Conservation (phyloP, 2,113 vertebrate genomes). For the Ictalurus punctatus region DNA sequence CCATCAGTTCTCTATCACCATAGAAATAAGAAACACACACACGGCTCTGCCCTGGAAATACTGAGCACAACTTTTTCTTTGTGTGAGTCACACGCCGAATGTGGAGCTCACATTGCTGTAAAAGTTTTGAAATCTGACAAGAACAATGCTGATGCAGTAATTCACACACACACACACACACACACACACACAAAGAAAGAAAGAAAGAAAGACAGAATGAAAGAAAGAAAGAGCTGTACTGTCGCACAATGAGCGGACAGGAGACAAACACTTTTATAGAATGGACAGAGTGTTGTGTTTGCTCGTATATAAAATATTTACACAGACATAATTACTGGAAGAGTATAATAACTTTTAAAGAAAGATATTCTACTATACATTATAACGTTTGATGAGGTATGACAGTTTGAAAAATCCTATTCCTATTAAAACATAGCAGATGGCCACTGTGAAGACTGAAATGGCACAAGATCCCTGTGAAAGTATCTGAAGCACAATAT, state of each 20-base stretch:
- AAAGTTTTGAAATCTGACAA: background rate
- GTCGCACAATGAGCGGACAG: background rate
- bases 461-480: background rate
- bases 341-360: background rate
- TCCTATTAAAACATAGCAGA: background rate
- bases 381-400: background rate
- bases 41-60: constrained; percentile 38
- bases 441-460: background rate
- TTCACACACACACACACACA: constrained; percentile 16
- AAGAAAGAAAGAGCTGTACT: background rate
- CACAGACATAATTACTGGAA: background rate
- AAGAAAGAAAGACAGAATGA: no score
- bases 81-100: constrained; percentile 35
- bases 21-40: constrained; percentile 1
- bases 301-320: background rate
- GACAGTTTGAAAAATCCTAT: background rate
- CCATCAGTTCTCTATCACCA: constrained; percentile 27
- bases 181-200: background rate
- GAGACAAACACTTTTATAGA: background rate
- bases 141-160: background rate
- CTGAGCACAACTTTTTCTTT: constrained; percentile 25
- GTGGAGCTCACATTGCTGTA: background rate
- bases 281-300: background rate
- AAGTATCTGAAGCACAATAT: background rate
- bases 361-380: background rate